phyloP scores from a whole-genome alignment of 2,888 invertebrate genomes.

The Lepetodrilus schrolli region DNA sequence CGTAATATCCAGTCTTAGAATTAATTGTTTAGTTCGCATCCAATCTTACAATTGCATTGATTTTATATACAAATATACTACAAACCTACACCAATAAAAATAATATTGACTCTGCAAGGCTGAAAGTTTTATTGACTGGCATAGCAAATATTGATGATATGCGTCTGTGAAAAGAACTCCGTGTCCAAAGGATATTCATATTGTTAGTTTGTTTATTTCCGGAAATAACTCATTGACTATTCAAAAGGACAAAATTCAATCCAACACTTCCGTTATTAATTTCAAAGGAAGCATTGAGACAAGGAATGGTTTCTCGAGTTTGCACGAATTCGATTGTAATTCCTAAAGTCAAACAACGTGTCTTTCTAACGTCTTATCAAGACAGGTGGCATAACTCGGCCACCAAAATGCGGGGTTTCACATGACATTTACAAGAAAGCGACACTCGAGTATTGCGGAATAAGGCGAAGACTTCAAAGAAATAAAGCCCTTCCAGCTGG shows the following conservation, averaged over 20 bases:
- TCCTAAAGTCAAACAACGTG: slow-evolving; percentile 9
- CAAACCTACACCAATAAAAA: too few species aligned
- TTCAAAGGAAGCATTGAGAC: too few species aligned
- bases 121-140: too few species aligned
- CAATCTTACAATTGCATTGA: too few species aligned
- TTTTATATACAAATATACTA: too few species aligned
- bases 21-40: too few species aligned
- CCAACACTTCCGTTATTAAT: too few species aligned
- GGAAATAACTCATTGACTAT: background rate
- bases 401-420: slow-evolving; percentile 1
- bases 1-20: too few species aligned
- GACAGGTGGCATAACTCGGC: background rate
- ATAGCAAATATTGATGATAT: too few species aligned
- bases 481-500: background rate
- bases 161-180: too few species aligned
- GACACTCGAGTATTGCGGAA: background rate
- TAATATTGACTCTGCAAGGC: too few species aligned
- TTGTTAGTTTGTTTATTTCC: background rate
- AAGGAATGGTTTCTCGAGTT: background rate
- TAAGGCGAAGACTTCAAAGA: background rate
- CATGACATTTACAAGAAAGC: slow-evolving; percentile 22
- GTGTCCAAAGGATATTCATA: too few species aligned
- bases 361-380: background rate
- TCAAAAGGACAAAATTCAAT: background rate
- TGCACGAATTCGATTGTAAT: slow-evolving; percentile 17